Evolutionary conservation across 2,113 vertebrate species (phyloP), one percentile per base, ranked within the genome.

Genomic region (Ciconia boyciana): DNA sequence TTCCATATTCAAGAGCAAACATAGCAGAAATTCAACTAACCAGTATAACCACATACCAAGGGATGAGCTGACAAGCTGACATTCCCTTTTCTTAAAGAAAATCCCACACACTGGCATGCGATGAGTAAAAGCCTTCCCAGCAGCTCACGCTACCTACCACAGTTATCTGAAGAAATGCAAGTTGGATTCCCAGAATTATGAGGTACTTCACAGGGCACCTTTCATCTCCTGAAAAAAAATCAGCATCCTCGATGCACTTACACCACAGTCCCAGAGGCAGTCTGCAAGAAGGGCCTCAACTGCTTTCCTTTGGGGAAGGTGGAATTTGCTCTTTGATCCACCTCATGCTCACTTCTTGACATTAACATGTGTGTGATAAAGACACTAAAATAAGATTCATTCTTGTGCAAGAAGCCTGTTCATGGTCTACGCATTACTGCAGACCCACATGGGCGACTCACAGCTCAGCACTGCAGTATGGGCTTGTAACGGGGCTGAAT

Each of bases 1-100:
- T 89, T 95, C 31, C 86, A 75, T 84, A 89, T 82, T 90, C 86
- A 94, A 90, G 58, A 94, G 90, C 62, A 77, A 90, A 77, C 66
- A 39, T 0, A 61, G 61, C 81, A 94, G 90, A 92, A 96, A 78
- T 93, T 89, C 64, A 78, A 2, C 2, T 29, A 94, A 95, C 93
- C 93, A 49, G 84, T 78, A 52, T 22, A 91, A 68, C 92, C 64
- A 69, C 90, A 90, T 94, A 81, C 76, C 92, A 78, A 71, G 86
- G 90, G 72, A 78, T 41, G 69, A 89, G 72, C 79, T 80, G 92
- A 93, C 82, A 87, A 83, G 58, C 62, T 93, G 88, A 64, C 90
- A 61, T 91, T 80, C 82, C 76, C 52, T 87, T 64, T 93, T 90
- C 89, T 49, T 32, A 36, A 36, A 74, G 76, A 86, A 83, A 89